phyloP scores from a whole-genome alignment of 2,113 vertebrate genomes.

The Phodopus roborovskii region DNA sequence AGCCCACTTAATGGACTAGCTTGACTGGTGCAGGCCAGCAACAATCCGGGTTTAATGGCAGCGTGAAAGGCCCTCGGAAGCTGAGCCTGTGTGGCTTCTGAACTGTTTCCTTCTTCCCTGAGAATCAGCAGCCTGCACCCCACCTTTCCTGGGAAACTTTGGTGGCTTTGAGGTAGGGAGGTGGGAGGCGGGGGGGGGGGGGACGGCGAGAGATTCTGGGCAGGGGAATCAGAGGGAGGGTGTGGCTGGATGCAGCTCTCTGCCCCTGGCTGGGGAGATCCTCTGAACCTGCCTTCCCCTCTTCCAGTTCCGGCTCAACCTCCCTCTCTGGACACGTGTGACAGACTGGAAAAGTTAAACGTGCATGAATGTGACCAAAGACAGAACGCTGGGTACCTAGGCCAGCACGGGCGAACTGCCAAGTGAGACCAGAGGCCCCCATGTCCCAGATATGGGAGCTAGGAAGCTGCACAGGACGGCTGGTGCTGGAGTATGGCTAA shows the following conservation, averaged over 20 bases:
- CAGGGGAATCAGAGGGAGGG: background rate
- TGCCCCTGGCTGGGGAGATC: background rate
- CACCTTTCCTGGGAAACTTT: background rate
- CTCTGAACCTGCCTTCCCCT: background rate
- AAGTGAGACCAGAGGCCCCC: constrained; percentile 27
- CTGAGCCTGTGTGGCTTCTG: no score
- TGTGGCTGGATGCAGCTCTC: background rate
- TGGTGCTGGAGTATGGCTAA: background rate
- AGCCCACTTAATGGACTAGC: constrained; percentile 15
- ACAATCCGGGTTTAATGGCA: background rate
- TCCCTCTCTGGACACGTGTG: background rate
- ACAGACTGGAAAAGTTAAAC: constrained; percentile 16
- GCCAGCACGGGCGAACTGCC: constrained; percentile 39
- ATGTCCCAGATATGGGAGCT: background rate
- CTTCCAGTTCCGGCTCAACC: background rate
- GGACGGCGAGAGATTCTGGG: background rate
- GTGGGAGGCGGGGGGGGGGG: no score
- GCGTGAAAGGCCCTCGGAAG: background rate
- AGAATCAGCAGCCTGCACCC: background rate
- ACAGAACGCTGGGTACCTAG: background rate
- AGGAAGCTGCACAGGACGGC: background rate
- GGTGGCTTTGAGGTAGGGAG: background rate
- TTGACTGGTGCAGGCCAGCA: background rate
- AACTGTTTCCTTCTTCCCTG: background rate
- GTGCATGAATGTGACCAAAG: background rate